These are phyloP conservation scores for Cyclophora albipunctata DNA, from an alignment of 2,888 invertebrate genomes.

Conservation along the genomic window DNA sequence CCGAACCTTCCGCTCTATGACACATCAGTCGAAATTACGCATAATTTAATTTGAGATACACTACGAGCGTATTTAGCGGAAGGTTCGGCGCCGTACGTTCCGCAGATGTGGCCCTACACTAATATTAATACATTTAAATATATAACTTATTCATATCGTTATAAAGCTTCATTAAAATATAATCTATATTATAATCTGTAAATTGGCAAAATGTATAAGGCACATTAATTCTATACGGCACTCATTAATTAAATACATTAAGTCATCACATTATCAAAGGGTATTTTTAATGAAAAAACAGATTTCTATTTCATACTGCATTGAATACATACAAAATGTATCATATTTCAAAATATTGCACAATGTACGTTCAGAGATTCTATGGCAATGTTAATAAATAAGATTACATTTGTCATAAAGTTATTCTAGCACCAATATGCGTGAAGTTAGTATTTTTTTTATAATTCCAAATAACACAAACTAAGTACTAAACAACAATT, in stretches of 20 bases:
- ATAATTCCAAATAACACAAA: constrained; percentile 38
- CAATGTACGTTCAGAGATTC: constrained; percentile 8
- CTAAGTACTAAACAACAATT: constrained; percentile 49
- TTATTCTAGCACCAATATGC: neutral
- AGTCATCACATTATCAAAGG: too few species aligned
- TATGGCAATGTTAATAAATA: constrained; percentile 3
- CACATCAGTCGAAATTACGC: too few species aligned
- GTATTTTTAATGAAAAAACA: too few species aligned
- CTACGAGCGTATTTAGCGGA: too few species aligned
- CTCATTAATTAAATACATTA: constrained; percentile 1
- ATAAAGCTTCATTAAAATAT: constrained; percentile 16
- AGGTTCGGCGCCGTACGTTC: too few species aligned
- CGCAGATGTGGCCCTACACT: too few species aligned
- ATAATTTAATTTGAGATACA: too few species aligned
- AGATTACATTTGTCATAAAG: neutral
- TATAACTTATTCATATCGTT: constrained; percentile 20
- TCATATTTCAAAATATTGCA: constrained; percentile 5
- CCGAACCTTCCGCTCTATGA: too few species aligned
- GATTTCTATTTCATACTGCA: too few species aligned
- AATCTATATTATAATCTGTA: constrained; percentile 17
- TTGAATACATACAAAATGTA: neutral
- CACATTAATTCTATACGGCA: constrained; percentile 26
- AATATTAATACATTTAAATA: constrained; percentile 32
- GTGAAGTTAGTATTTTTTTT: too few species aligned
- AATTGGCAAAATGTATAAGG: constrained; percentile 35